phyloP scores from a whole-genome alignment of 2,113 vertebrate genomes.

The Enhydra lutris region DNA sequence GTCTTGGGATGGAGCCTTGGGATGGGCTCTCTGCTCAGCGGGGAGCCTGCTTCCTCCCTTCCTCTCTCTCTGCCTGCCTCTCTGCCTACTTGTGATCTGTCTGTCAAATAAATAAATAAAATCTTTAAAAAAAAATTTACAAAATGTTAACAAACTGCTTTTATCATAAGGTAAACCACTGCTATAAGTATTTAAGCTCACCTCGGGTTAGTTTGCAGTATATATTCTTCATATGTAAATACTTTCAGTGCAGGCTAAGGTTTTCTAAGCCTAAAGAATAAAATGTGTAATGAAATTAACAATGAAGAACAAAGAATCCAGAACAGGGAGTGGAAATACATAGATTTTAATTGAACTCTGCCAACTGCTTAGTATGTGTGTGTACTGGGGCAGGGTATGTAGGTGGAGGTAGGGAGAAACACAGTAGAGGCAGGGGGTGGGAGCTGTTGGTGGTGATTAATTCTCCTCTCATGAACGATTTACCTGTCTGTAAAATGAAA shows the following conservation, averaged over 20 bases:
- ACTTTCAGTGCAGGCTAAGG: neutral
- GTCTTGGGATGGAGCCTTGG: no score
- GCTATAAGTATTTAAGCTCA: neutral
- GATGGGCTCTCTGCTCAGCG: no score
- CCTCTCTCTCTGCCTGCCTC: no score
- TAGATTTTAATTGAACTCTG: neutral
- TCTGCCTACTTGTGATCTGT: no score
- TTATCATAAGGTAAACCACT: neutral
- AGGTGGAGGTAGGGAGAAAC: neutral
- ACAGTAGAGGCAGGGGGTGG: neutral
- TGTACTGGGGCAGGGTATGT: neutral
- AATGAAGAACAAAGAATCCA: neutral
- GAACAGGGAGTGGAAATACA: neutral
- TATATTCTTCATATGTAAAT: neutral
- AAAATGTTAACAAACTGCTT: slow-evolving; percentile 18
- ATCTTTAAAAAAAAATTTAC: neutral
- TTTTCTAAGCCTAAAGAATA: neutral
- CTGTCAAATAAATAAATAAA: no score
- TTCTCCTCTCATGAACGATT: neutral
- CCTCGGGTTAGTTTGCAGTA: neutral
- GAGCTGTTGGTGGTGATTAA: neutral
- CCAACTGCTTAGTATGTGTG: neutral
- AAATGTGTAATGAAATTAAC: neutral
- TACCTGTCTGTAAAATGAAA: neutral
- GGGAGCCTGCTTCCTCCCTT: no score